A percentile compares a stretch with the other conserved stretches of the same genome.
phyloP scores from a whole-genome alignment of 2,797 vertebrate genomes.

The Eulemur rubriventer region DNA sequence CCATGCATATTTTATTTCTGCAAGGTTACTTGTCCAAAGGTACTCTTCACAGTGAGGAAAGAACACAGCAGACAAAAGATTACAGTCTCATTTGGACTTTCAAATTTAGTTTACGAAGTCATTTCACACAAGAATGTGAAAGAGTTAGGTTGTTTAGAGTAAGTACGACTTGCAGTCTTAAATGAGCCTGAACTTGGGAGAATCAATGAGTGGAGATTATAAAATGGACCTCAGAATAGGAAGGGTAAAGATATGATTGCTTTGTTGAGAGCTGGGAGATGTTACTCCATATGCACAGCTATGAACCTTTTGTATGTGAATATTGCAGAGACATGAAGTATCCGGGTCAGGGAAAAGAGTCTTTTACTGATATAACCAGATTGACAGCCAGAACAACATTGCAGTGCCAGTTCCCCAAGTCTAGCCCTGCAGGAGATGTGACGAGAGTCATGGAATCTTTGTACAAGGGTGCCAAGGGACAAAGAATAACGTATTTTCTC shows the following conservation, averaged over 20 bases:
- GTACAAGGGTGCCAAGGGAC: background rate
- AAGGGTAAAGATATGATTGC: background rate
- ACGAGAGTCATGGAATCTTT: background rate
- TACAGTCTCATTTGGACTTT: background rate
- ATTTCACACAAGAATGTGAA: background rate
- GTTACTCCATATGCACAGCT: background rate
- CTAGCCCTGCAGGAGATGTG: background rate
- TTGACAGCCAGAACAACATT: background rate
- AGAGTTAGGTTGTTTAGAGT: background rate
- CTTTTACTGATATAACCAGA: background rate
- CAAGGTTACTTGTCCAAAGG: slow-evolving; percentile 24
- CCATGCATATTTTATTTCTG: background rate
- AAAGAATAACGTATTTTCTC: slow-evolving; percentile 26
- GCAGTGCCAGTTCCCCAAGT: background rate
- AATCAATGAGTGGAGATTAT: background rate
- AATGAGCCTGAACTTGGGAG: background rate
- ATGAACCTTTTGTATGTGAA: background rate
- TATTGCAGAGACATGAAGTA: background rate
- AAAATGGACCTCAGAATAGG: background rate
- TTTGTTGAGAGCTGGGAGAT: background rate
- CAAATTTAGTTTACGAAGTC: background rate
- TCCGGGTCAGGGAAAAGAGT: background rate
- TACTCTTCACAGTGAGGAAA: slow-evolving; percentile 23
- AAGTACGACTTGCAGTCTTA: background rate
- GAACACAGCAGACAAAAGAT: background rate